Evolutionary conservation across 2,113 vertebrate species (phyloP).

Genomic region (Cariama cristata): DNA sequence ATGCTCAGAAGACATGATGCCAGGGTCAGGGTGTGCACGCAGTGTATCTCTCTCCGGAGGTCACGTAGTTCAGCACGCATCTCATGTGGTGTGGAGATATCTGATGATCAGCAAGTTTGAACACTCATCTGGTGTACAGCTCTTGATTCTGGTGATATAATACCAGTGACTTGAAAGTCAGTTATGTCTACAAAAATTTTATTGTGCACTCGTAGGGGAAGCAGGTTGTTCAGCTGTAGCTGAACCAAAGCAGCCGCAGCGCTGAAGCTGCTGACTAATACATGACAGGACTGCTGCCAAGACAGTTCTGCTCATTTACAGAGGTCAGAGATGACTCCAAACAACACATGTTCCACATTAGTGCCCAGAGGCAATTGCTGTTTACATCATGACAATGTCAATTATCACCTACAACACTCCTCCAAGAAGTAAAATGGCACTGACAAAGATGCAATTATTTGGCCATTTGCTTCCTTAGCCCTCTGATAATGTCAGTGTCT

Average conservation of each 20-base stretch:
- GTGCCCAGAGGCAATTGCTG: neutral
- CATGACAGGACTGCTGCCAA: neutral
- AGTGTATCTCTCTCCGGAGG: rapidly evolving
- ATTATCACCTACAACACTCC: conserved; percentile 23
- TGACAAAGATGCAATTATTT: neutral
- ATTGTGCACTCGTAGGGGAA: rapidly evolving
- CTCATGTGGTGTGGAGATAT: rapidly evolving
- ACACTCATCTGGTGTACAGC: rapidly evolving
- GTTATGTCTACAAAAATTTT: rapidly evolving
- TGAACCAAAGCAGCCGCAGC: rapidly evolving
- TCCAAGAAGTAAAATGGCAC: neutral
- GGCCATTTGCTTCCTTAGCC: neutral
- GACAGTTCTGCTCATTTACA: neutral
- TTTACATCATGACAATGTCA: neutral
- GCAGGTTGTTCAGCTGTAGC: neutral
- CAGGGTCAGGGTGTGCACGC: rapidly evolving
- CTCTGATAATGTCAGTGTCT: neutral
- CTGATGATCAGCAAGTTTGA: rapidly evolving
- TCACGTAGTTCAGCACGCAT: rapidly evolving
- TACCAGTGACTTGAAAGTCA: neutral
- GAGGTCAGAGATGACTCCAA: neutral
- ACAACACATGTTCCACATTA: neutral
- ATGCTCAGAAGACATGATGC: neutral
- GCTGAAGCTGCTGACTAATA: neutral
- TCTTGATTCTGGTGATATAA: rapidly evolving